Base-by-base conservation (phyloP, 2,797 vertebrate species). In the Ctenopoma multispine region DNA sequence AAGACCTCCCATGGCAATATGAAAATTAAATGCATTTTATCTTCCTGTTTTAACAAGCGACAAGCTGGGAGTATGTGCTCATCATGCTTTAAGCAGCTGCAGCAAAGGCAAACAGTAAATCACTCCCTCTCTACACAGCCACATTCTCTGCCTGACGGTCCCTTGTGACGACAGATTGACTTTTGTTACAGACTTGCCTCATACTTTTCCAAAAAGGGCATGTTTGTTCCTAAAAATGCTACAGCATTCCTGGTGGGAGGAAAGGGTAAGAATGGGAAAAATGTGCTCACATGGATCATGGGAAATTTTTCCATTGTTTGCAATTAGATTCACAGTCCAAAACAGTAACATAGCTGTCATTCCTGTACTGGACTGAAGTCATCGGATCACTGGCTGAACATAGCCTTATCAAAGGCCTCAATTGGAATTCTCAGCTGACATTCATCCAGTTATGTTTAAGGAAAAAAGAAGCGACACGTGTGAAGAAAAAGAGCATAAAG, bases 271-370 rank as follows among this genome's bases (percentile, higher is more conserved):
- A 89, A 91, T 87, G 79, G 66, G 70, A 80, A 83, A 90, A 86
- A 91, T 89, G 69, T 73, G 69, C 72, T 77, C 1, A 40, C 53
- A 67, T 38, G 71, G 61, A 81, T 36, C 81, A 73, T 86, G 87
- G 84, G 87, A 91, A 88, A 90, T 89, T 89, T 86, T 79, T 88
- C 24, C 53, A 75, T 79, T 87, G 79, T 89, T 87, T 79, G 70
- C 79, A 81, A 83, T 83, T 78, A 86, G 72, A 76, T 82, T 77
- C 78, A 68, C 75, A 82, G 88, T 90, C 86, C 84, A 74, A 87
- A 83, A 84, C 73, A 78, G 62, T 51, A 47, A 43, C 36, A 8
- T 67, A 63, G 34, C 54, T 11, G 10, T 84, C 60, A 55, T 72
- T 76, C 78, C 64, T 53, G 73, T 38, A 80, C 56, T 0, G 1